These are phyloP conservation scores for Microctenopoma lineatum DNA, from an alignment of 2,797 vertebrate species.

Conservation along the genomic window DNA sequence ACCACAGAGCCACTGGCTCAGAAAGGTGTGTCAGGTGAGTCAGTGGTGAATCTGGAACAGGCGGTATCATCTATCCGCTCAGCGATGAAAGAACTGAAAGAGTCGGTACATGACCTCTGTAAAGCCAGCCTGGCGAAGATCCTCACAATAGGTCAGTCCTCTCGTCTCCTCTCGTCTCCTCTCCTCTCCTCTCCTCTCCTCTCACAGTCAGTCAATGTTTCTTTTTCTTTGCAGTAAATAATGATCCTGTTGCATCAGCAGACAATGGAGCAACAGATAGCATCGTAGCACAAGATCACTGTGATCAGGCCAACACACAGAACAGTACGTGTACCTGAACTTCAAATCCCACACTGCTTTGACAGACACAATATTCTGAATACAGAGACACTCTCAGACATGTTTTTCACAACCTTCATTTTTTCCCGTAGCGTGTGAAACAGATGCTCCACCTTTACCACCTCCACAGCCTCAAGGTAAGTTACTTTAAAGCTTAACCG, in stretches of 20 bases:
- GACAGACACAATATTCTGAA: neutral
- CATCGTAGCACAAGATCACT: neutral
- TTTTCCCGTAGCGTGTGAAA: constrained; percentile 50
- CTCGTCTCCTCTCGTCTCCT: neutral
- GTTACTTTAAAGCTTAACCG: neutral
- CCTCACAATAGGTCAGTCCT: constrained; percentile 58
- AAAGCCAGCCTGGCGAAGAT: constrained; percentile 72
- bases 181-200: neutral
- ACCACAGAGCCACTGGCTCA: constrained; percentile 44
- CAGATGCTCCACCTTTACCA: constrained; percentile 37
- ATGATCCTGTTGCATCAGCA: constrained; percentile 13
- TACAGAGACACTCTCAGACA: neutral
- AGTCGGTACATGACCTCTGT: constrained; percentile 67
- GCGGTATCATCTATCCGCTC: constrained; percentile 60
- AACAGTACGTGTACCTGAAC: constrained; percentile 39
- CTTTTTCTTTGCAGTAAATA: constrained; percentile 71
- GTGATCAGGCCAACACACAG: constrained; percentile 15
- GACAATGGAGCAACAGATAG: constrained; percentile 4
- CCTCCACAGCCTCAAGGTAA: constrained; percentile 45
- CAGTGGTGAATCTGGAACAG: constrained; percentile 47
- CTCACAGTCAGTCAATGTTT: neutral
- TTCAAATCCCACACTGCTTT: neutral
- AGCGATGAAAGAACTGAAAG: constrained; percentile 67
- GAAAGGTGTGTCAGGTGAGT: constrained; percentile 12
- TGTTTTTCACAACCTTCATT: constrained; percentile 1